A percentile compares a stretch with the other conserved stretches of the same genome.
Evolutionary conservation across 2,113 vertebrate genomes (phyloP).

Genomic region (Chlamydotis undulata): DNA sequence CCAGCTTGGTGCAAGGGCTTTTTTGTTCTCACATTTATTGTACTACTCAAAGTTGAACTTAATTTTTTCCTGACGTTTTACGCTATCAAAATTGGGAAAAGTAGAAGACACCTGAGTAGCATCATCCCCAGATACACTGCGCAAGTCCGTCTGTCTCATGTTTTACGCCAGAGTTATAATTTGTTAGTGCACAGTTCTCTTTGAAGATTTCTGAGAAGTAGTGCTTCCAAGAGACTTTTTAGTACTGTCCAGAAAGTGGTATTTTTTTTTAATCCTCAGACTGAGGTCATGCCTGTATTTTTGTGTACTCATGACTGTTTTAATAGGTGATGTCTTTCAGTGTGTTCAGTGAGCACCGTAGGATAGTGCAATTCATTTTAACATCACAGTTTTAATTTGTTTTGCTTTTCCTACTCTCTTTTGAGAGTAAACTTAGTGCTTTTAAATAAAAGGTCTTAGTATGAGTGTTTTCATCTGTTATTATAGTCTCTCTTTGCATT

Average conservation of each 20-base stretch:
- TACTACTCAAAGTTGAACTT: background rate
- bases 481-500: background rate
- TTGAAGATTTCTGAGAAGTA: background rate
- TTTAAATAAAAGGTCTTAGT: background rate
- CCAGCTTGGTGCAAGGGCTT: background rate
- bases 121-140: accelerated
- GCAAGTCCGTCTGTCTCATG: accelerated
- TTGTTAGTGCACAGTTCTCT: background rate
- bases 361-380: background rate
- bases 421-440: background rate
- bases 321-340: background rate
- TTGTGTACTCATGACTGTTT: background rate
- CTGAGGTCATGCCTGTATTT: background rate
- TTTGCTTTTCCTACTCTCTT: background rate
- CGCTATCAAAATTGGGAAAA: background rate
- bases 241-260: background rate
- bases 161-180: background rate
- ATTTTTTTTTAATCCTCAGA: background rate
- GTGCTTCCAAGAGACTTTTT: background rate
- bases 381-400: background rate
- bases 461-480: background rate
- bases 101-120: background rate
- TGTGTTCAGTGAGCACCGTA: background rate
- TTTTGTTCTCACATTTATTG: background rate
- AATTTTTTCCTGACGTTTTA: accelerated